Base-by-base conservation (phyloP, 1,140 invertebrate genomes). In the Magallana angulata region DNA sequence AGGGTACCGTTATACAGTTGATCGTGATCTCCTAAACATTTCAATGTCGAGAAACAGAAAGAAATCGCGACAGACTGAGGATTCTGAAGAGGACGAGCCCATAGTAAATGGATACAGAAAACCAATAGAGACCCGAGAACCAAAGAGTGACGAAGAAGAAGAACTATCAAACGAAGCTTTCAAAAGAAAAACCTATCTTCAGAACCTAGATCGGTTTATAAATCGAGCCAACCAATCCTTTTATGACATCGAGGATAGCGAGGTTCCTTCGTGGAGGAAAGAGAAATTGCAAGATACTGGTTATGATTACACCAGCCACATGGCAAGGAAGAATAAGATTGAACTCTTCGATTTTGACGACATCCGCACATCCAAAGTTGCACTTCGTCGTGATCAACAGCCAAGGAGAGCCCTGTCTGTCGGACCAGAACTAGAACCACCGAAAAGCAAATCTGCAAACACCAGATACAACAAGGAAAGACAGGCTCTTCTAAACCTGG, bases 401-500 rank as follows among this genome's bases (percentile, higher is more conserved):
- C 16, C 11, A 36, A 30, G 30, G 16, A 60, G 30, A 36, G 57
- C 56, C 9, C 56, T 16, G 57, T 59, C 57, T 84, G 57, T 62
- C 4, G 57, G 57, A 57, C 57, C 48, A 18, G 82, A 62, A 60
- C 16, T 58, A 14, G 57, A 84, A n/a, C 14, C 24, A 9, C 30
- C 59, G n/a, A 62, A 62, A 18, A 80, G 76, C 14, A 84, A 59
- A 8, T 8, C 60, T 30, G 30, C 85, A 6, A 88, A 88, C 71
- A 57, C 83, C 60, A 64, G 86, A 4, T 84, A 87, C 59, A 57
- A 83, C 7, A 18, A 82, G 9, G 83, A 87, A 48, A 60, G 56
- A 60, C 82, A 89, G 60, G 85, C 88, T n/a, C 82, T 85, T 48
- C 60, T 89, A 9, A 89, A 87, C 56, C 36, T 89, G 57, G 85